A percentile compares a stretch with the other conserved stretches of the same genome.
Conservation (phyloP, 2,113 vertebrate species). For the Equus przewalskii region DNA sequence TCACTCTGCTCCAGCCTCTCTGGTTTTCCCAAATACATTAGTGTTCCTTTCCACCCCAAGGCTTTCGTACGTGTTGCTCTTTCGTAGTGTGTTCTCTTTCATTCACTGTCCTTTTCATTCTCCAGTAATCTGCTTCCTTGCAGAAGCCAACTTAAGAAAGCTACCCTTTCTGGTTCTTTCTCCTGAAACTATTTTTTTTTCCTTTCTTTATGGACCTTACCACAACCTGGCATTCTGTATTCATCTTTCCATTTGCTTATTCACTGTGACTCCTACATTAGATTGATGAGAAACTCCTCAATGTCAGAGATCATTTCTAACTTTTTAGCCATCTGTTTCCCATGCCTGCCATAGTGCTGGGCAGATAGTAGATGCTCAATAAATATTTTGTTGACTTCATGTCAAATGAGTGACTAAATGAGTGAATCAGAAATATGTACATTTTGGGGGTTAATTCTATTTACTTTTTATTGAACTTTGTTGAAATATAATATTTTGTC, state of each 20-base stretch:
- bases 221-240: neutral
- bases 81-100: neutral
- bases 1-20: neutral
- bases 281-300: neutral
- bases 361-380: slow-evolving; percentile 16
- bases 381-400: slow-evolving; percentile 31
- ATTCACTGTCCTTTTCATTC: neutral
- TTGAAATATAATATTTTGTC: neutral
- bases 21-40: neutral
- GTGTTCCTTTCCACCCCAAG: neutral
- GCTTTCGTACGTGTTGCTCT: accelerated
- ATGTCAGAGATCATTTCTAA: neutral
- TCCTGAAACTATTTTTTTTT: neutral
- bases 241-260: neutral
- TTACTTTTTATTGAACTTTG: neutral
- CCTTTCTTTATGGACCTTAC: neutral
- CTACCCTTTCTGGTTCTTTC: neutral
- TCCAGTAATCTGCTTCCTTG: neutral
- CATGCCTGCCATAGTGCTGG: neutral
- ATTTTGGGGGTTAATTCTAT: neutral
- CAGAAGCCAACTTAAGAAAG: neutral
- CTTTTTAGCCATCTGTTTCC: neutral
- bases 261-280: neutral
- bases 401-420: neutral
- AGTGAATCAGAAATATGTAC: neutral